These are phyloP conservation scores for Tenthredo scrophulariae DNA, from an alignment of 2,888 invertebrate genomes.

Conservation along the genomic window DNA sequence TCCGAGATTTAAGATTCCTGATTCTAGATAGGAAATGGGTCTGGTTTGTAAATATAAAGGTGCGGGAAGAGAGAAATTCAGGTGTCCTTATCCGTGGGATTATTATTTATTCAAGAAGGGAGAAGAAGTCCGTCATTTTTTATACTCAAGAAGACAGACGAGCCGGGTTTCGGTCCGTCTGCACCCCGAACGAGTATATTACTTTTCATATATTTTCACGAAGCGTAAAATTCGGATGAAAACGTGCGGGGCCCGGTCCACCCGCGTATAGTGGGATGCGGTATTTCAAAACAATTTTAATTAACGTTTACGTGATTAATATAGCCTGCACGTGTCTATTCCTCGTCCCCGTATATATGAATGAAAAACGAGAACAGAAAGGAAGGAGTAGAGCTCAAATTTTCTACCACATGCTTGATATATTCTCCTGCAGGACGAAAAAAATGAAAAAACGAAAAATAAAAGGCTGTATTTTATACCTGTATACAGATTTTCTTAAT, in stretches of 20 bases:
- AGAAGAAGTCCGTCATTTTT: neutral
- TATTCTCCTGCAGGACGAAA: neutral
- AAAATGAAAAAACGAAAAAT: neutral
- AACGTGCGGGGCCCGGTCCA: neutral
- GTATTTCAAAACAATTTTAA: constrained; percentile 33
- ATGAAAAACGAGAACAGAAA: neutral
- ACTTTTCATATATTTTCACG: constrained; percentile 18
- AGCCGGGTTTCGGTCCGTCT: neutral
- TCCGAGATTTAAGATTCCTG: neutral
- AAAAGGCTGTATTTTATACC: neutral
- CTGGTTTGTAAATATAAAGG: neutral
- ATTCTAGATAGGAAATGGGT: neutral
- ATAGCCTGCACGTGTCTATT: neutral
- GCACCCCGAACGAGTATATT: constrained; percentile 2
- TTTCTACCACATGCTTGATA: neutral
- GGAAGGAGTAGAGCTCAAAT: neutral
- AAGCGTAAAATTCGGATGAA: constrained; percentile 5
- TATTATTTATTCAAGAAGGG: neutral
- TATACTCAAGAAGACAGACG: neutral
- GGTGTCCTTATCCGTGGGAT: neutral
- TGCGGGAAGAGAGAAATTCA: neutral
- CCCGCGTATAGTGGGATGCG: neutral
- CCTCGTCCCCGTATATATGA: neutral
- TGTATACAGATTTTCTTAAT: neutral
- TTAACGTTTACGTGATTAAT: constrained; percentile 29